Base-by-base conservation (phyloP, 2,113 vertebrate genomes). In the Vicugna pacos region DNA sequence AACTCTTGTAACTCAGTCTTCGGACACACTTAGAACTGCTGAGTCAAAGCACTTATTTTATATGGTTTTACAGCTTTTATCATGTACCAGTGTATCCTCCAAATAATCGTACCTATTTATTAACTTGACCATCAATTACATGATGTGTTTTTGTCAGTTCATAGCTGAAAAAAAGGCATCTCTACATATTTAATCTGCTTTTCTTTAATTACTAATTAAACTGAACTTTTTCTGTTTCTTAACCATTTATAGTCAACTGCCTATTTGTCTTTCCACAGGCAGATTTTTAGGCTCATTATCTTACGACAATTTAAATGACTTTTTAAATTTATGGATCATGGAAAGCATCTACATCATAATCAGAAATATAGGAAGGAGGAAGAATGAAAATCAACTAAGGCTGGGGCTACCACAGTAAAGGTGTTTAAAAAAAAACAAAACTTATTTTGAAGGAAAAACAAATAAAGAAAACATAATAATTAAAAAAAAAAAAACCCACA, bases 181-280 rank as follows among this genome's bases (percentile, higher is more conserved):
- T 84, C 35, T 69, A 80, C 17, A n/a, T 7, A 77, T 35, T 83
- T 42, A 82, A 83, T 38, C 20, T 79, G 84, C 9, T 79, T 84
- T 94, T 92, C 28, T 94, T 83, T 62, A 91, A 48, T 84, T 77
- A 89, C 20, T 82, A 79, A 54, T 32, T 28, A 82, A 73, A 56
- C 14, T 80, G 19, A 88, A 67, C 8, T 16, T 65, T 79, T 60
- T 70, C 24, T 67, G 28, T 60, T 96, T 77, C 38, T 24, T 75
- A 77, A 58, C 16, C 9, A 3, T 42, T 77, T 87, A 26, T 11
- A 85, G 38, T 79, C 54, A 89, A 56, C 22, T 69, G 72, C 42
- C 52, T 76, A 30, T 62, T 56, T 7, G 8, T 28, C n/a, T 16
- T 91, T 84, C 73, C 42, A 38, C 38, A 10, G 26, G 52, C 12